Percentiles rank a stretch among this genome's conserved stretches.
These are phyloP conservation scores for Conistra vaccinii DNA, from an alignment of 2,888 invertebrate species.

Conservation along the genomic window DNA sequence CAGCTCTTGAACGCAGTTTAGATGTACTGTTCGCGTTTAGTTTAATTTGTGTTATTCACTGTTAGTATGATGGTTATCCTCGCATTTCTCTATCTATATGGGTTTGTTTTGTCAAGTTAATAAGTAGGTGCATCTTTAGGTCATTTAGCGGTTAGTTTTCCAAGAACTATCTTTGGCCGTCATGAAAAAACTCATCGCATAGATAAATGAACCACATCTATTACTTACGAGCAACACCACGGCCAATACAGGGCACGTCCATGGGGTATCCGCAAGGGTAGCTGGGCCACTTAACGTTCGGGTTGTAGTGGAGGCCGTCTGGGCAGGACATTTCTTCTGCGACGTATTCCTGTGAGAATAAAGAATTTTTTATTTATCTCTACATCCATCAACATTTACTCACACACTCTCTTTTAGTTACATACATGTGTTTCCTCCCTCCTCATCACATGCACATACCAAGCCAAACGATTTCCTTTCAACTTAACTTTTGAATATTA, in stretches of 20 bases:
- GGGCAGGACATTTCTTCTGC: conserved; percentile 93
- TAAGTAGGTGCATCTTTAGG: too few relatives aligned
- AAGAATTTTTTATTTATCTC: neutral
- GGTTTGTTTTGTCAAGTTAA: neutral
- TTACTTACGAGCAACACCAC: conserved; percentile 91
- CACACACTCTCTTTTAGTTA: too few relatives aligned
- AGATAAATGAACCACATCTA: neutral
- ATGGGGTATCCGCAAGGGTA: conserved; percentile 96
- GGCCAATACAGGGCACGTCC: conserved; percentile 93
- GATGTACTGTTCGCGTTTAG: too few relatives aligned
- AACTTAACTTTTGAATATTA: neutral
- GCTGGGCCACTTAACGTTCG: conserved; percentile 90
- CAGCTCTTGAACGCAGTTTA: too few relatives aligned
- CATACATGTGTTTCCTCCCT: too few relatives aligned
- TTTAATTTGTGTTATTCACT: too few relatives aligned
- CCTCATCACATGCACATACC: too few relatives aligned
- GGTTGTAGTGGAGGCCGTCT: conserved; percentile 94
- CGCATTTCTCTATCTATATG: neutral
- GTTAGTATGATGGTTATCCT: neutral
- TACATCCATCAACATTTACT: too few relatives aligned
- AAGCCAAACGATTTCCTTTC: too few relatives aligned
- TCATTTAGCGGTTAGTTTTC: neutral
- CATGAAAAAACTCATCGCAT: too few relatives aligned
- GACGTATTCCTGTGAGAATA: conserved; percentile 87
- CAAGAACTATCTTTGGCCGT: too few relatives aligned